Base-by-base conservation (phyloP, 1,140 invertebrate genomes). In the Samia ricini region DNA sequence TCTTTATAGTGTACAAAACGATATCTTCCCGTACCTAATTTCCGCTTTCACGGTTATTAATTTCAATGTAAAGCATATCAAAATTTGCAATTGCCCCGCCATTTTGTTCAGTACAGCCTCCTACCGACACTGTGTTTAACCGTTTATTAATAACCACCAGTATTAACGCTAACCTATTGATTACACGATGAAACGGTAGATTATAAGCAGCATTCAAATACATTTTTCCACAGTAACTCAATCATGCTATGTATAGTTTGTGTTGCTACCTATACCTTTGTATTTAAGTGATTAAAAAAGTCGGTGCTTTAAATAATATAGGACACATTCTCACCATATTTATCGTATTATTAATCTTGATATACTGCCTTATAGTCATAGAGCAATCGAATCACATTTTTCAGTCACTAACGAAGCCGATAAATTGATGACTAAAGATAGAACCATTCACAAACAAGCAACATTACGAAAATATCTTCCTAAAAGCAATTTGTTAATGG, bases 281-380 rank as follows among this genome's bases (percentile, higher is more conserved):
- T 18, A 36, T 22, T 21, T 5, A 52, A 22, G 12, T 12, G 22
- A 52, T n/a, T 33, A 26, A 57, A 36, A 29, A 26, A 29, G 19
- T 29, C 26, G 29, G 56, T 57, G 20, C 10, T 6, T 36, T 42
- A 57, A 6, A 33, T 57, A 57, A 20, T 22, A 49, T 23, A 58
- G 50, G 58, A 48, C 62, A 73, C 66, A 74, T 74, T 77, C 69
- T 64, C 67, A 76, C 67, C 72, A 71, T 70, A 64, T 62, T 76
- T 77, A 83, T 81, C 74, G 72, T 60, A 60, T 65, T 69, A 74
- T 73, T 73, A 69, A 84, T 77, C 71, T 71, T 77, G 80, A 85
- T 79, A 76, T 80, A 88, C 69, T 74, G 66, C 69, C 79, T 81
- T 79, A 85, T 85, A 81, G 84, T 84, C 83, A 81, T 74, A 74